Base-by-base conservation (phyloP, 2,113 vertebrate genomes). In the Sisor rabdophorus region DNA sequence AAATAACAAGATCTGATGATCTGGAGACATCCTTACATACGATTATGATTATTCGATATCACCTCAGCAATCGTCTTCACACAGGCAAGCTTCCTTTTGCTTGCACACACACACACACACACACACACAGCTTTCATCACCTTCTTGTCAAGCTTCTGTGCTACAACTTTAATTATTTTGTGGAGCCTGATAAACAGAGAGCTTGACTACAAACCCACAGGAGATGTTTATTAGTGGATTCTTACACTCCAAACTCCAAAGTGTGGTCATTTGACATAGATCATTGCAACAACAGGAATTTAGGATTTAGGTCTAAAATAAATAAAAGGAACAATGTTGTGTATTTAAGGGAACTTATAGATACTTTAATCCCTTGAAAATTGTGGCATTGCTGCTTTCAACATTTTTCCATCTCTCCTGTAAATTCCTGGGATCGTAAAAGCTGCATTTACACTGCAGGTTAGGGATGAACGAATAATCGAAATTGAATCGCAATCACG, bases 21-120 rank as follows among this genome's bases (percentile, higher is more conserved):
- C 60, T 32, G 44, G 54, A 78, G 54, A 26, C 75, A 76, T 79
- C 69, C 55, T 73, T 75, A 68, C 72, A 69, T 75, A 61, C 72
- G 75, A 80, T 83, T 78, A 83, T 80, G 73, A 81, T 79, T 79
- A 83, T 76, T 68, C 81, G 79, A 53, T 73, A 79, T 83, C 82
- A 83, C 79, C 73, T 79, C 56, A 12, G 76, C 76, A 76, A 73
- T 76, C 16, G 19, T 64, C 76, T 83, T 83, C 82, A 81, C 82
- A 68, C 82, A 44, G 24, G 17, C 79, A 73, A 65, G 50, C 59
- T 60, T 73, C 59, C 79, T 67, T 65, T 20, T n/a, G 19, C 67
- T 71, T 12, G 28, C 73, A 71, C 58, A 28, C 71, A 47, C 77
- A n/a, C 52, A n/a, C 52, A 56, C 69, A 55, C 69, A 73, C 30